These are phyloP conservation scores for Dendronephthya gigantea DNA, from an alignment of 64 coral and sea anemone genomes.

Conservation along the genomic window DNA sequence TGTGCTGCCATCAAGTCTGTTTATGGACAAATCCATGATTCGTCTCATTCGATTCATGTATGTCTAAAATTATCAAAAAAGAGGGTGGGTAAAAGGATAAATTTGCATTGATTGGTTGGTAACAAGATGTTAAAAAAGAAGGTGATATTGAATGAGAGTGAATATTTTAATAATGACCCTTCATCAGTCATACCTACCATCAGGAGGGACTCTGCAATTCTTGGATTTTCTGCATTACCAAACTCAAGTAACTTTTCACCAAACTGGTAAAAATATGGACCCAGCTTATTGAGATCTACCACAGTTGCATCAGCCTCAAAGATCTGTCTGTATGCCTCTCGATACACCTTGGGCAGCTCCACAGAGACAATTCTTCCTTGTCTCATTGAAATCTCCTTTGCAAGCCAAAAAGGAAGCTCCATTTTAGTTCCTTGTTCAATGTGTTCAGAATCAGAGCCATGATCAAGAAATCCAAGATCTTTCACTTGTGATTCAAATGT, in stretches of 20 bases:
- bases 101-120: too few species aligned
- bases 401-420: background rate
- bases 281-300: background rate
- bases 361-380: background rate
- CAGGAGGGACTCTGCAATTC: background rate
- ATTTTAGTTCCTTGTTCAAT: conserved; percentile 3
- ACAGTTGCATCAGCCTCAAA: background rate
- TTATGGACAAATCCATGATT: background rate
- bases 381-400: background rate
- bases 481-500: conserved; percentile 1
- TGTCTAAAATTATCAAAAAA: background rate
- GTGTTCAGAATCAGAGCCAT: background rate
- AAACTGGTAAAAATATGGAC: background rate
- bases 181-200: background rate
- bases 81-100: too few species aligned
- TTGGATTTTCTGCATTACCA: conserved; percentile 4
- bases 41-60: background rate
- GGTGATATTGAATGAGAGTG: too few species aligned
- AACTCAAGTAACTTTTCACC: background rate
- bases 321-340: background rate
- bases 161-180: background rate
- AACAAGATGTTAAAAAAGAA: too few species aligned
- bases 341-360: background rate
- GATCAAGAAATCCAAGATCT: conserved; percentile 11
- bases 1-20: background rate